These are phyloP conservation scores for Lycophotia porphyrea DNA, from an alignment of 2,888 invertebrate genomes.

Conservation along the genomic window DNA sequence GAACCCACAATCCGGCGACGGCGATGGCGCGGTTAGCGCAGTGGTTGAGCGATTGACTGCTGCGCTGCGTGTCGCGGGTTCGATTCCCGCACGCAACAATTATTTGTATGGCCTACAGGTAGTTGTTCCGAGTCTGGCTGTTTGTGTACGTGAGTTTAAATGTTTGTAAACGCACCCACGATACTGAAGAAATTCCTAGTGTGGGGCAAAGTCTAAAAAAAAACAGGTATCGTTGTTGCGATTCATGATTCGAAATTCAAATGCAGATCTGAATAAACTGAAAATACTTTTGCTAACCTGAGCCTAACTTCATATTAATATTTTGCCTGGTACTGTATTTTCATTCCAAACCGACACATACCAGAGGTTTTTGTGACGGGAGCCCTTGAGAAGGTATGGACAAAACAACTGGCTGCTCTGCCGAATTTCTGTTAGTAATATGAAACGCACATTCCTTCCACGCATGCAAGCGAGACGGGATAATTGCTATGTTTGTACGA, in stretches of 20 bases:
- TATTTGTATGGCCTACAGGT: no score
- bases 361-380: constrained; percentile 20
- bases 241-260: constrained; percentile 9
- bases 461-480: constrained; percentile 7
- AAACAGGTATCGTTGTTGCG: no score
- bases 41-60: no score
- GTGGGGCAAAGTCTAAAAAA: no score
- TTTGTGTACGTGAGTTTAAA: no score
- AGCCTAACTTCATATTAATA: background rate
- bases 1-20: constrained; percentile 5
- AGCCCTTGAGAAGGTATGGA: background rate
- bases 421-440: constrained; percentile 52
- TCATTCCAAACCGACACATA: background rate
- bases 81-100: no score
- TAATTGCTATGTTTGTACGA: constrained; percentile 22
- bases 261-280: background rate
- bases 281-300: background rate
- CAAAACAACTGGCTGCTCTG: constrained; percentile 16
- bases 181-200: no score
- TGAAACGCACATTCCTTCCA: constrained; percentile 43
- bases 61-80: no score
- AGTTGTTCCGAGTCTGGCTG: no score
- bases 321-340: constrained; percentile 4
- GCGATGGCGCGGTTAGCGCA: no score
- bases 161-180: no score